Evolutionary conservation across 92 coral and sea anemone genomes (phyloP), one percentile per base, ranked within the genome.

Genomic region (Plumapathes pennacea): DNA sequence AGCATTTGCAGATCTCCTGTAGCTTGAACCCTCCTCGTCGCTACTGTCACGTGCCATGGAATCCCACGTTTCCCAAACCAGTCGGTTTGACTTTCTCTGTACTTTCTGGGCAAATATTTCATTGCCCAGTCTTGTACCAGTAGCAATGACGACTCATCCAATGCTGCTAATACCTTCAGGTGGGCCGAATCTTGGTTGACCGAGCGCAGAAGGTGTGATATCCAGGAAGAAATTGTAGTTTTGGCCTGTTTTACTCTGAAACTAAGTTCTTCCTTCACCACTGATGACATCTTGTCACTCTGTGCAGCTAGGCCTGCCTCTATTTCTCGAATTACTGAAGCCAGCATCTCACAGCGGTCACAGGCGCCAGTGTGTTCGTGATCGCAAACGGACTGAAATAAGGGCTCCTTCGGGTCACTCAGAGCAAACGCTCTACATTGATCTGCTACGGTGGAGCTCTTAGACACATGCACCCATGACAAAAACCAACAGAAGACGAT

Each of bases 51-150:
- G 60, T 72, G 80, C 80, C 80, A 72, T 28, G 73, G 68, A 20
- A 72, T 72, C 22, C 73, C 80, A 19, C 80, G 69, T 38, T 72
- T 72, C 11, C 51, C 80, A 72, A 50, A 72, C 77, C 77, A 69
- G 29, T 69, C 56, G 10, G 54, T 10, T 25, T 69, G 77, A 32
- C 69, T 52, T 22, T 69, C 77, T 2, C 74, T 12, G 33, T 66
- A 66, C 26, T 66, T 66, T 37, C 60, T 55, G 7, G 74, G 74
- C 38, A 69, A 25, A 20, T 32, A 69, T 5, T 69, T 69, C 77
- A 69, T 69, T 12, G 77, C 77, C 77, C 71, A 69, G 57, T 69
- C 77, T n/a, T 69, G 56, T 2, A 39, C 24, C 2, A 66, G 1
- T 0, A 54, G 53, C 5, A 73, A 52, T 9, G 75, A 50, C 18